Evolutionary conservation across 2,797 vertebrate species (phyloP).

Genomic region (Galago senegalensis): DNA sequence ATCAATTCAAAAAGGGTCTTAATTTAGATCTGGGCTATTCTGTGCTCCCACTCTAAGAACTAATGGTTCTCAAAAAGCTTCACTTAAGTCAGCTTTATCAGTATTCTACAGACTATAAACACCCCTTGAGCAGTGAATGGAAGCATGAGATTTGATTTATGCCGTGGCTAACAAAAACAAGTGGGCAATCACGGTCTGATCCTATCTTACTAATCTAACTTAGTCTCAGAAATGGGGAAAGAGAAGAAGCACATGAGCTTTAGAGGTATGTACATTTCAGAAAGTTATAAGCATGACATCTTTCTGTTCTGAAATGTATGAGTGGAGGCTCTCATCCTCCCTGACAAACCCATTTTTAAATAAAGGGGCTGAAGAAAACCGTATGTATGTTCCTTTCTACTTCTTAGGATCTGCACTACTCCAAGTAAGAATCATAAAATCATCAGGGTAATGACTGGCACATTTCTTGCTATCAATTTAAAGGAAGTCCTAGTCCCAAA

Average conservation of each 20-base stretch:
- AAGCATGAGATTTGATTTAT: slow-evolving; percentile 80
- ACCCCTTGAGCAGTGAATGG: slow-evolving; percentile 56
- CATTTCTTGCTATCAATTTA: slow-evolving; percentile 9
- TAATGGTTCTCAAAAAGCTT: slow-evolving; percentile 48
- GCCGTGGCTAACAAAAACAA: slow-evolving; percentile 65
- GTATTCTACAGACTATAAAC: slow-evolving; percentile 32
- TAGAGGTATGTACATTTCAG: neutral
- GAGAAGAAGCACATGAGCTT: neutral
- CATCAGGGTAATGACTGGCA: neutral
- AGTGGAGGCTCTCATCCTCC: neutral
- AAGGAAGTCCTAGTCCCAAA: neutral
- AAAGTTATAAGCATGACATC: neutral
- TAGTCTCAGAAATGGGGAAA: slow-evolving; percentile 1
- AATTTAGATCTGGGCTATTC: neutral
- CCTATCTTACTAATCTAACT: slow-evolving; percentile 42
- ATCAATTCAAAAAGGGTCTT: neutral
- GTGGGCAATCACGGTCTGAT: slow-evolving; percentile 60
- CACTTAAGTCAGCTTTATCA: slow-evolving; percentile 44
- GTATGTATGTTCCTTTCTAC: neutral
- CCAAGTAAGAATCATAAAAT: neutral
- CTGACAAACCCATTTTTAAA: neutral
- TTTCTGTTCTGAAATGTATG: neutral
- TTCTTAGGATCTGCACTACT: neutral
- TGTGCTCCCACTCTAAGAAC: neutral
- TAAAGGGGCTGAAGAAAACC: neutral